Evolutionary conservation across 2,797 vertebrate species (phyloP), one percentile per base, ranked within the genome.

Genomic region (Macropodus opercularis): DNA sequence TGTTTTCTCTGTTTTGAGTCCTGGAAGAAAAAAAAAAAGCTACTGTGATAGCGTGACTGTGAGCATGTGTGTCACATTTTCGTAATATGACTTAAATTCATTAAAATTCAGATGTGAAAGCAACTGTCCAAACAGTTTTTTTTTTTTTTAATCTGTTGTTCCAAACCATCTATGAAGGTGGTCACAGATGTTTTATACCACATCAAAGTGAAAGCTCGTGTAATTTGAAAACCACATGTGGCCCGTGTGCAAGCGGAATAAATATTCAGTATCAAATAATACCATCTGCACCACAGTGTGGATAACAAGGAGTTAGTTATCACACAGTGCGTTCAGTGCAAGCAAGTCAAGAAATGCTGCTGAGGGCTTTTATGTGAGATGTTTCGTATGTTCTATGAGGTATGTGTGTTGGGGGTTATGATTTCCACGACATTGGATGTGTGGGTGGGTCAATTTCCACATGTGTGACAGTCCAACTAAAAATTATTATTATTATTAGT

Each of bases 101-200:
- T 52, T 62, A 19, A 6, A 42, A 60, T 52, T 41, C 39, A 21
- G 24, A n/a, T 49, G 27, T 47, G 43, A 70, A 49, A 58, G 35
- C 36, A n/a, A 7, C 35, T 40, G 15, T 44, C 26, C 39, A 35
- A 61, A 17, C n/a, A 39, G 9, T 32, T 43, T 5, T 9, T 38
- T 38, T n/a, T n/a, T n/a, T n/a, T n/a, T n/a, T n/a, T n/a, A n/a
- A 51, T 57, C 4, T 1, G 0, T 2, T 65, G 24, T 66, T 39
- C 36, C 10, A 51, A 52, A 55, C 34, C 27, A 36, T 14, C 38
- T 19, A 15, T 24, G n/a, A 14, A 68, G 9, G 29, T 29, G 39
- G 42, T 44, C 34, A 23, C 9, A 50, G 40, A 47, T 39, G 22
- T 23, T 60, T 59, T 24, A 40, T 19, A 24, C 13, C 21, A 69